Evolutionary conservation across 1,140 invertebrate genomes (phyloP), one percentile per base, ranked within the genome.

Genomic region (Onthophagus taurus): DNA sequence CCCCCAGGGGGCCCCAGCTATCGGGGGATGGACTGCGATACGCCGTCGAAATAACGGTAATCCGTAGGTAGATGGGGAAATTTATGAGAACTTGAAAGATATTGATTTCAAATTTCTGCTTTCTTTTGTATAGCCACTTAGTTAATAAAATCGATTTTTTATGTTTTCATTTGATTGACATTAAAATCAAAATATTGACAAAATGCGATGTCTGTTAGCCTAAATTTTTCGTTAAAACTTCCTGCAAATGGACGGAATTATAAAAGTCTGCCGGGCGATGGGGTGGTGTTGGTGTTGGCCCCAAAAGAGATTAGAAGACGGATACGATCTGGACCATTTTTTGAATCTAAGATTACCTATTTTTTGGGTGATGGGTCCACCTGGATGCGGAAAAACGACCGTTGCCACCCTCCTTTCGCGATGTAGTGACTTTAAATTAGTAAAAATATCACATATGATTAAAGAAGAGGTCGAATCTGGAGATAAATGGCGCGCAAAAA

Each of bases 351-450:
- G 44, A 30, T 21, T 52, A 19, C 50, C 50, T 5, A 47, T 52
- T n/a, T 52, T 52, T 35, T 52, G 50, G 50, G 31, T 52, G 5
- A 52, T 52, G 44, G 50, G 50, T 9, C 50, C 50, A 0, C 31
- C 37, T 4, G 44, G 47, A 4, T 44, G 42, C 23, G 47, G 47
- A 11, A 52, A 52, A 29, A 31, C 31, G 2, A 52, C 50, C 3
- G 23, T 52, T n/a, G 47, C 44, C 5, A 36, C 19, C 14, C 43
- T 46, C 31, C 19, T 52, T 12, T 39, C 48, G n/a, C 34, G 44
- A 23, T 41, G 39, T 9, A 52, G 50, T 18, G 37, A 50, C 16
- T 52, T 44, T 31, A 35, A 39, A 12, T 37, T 52, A 12, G 24
- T 52, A 2, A 41, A 38, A 23, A 42, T 51, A 16, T 36, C 31